Base-by-base conservation (phyloP, 2,797 vertebrate genomes). In the Ctenopoma kingsleyae region DNA sequence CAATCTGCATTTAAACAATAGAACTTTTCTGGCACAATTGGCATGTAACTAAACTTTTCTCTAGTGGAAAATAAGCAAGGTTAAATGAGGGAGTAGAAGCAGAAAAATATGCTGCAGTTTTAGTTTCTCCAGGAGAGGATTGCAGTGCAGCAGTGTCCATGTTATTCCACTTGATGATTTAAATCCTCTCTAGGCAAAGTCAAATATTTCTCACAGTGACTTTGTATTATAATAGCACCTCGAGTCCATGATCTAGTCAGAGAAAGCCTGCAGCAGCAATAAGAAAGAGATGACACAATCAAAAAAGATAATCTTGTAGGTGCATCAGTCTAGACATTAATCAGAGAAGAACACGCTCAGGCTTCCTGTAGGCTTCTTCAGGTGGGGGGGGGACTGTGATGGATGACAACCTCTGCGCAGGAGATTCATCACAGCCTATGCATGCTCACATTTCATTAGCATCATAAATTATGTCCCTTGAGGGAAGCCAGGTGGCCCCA, bases 401-500 rank as follows among this genome's bases (percentile, higher is more conserved):
- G 86, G 89, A 93, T 92, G 89, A 84, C 48, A 22, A 69, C 75
- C 81, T 86, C 67, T 16, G 79, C 8, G 59, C 49, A 44, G 64
- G 51, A 85, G 73, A 92, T 94, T 89, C 87, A 91, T 93, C 90
- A 90, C 65, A 82, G 78, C 76, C 77, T 75, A 44, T 73, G 70
- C 85, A 81, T 78, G 78, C 80, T 87, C 82, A 81, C 83, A 81
- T 89, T 90, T 91, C 83, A 89, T 91, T 91, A 91, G 78, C 84
- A 86, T 91, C 88, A 87, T 91, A 87, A 89, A 91, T 91, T 74
- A 91, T 17, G 49, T 81, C 73, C 85, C 84, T 43, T 3, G 63
- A 79, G 77, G 76, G 80, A 74, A 74, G 73, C 68, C 81, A 82
- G 87, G 86, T 89, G 85, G 78, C 82, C 71, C 65, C 69, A 79